Base-by-base conservation (phyloP, 2,113 vertebrate genomes). In the Sakesphorus luctuosus region DNA sequence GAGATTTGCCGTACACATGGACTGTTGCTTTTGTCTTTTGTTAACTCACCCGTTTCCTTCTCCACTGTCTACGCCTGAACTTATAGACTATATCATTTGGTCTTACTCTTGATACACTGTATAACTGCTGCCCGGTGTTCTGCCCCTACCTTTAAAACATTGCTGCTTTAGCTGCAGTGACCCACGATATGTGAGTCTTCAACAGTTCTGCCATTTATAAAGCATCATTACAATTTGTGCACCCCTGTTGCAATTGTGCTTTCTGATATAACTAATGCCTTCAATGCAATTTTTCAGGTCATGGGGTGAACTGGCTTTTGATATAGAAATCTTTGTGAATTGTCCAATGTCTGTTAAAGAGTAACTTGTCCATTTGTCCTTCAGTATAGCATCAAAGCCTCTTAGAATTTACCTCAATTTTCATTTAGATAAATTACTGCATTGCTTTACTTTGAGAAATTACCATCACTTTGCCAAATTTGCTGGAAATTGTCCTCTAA, bases 1-100 rank as follows among this genome's bases (percentile, higher is more conserved):
- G 89, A 89, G 75, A 58, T 82, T 94, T 94, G 87, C 40, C 18
- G 18, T 63, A 50, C 74, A 84, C 91, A 61, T 49, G 35, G 79
- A 52, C 90, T 91, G 55, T 49, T 83, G 66, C 13, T 84, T 95
- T 89, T 58, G 40, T 40, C 24, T 44, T 68, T 83, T 95, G 86
- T 92, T 93, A 88, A 94, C 78, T 15, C 74, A 72, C 3, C 5
- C 29, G 7, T 16, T 81, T 81, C 47, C 69, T 94, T 95, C 71
- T 78, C 56, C 73, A 38, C 43, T 46, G 36, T 87, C 59, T 77
- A 17, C 47, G 58, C 35, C 40, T 43, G 55, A 93, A 81, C 10
- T 62, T 84, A 49, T 10, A 94, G 72, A 11, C 21, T 65, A 3
- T 67, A 66, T 26, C 9, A 69, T 75, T 52, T 82, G 47, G 26